Evolutionary conservation across 2,797 vertebrate species (phyloP).

Genomic region (Chaetodon trifasciatus): DNA sequence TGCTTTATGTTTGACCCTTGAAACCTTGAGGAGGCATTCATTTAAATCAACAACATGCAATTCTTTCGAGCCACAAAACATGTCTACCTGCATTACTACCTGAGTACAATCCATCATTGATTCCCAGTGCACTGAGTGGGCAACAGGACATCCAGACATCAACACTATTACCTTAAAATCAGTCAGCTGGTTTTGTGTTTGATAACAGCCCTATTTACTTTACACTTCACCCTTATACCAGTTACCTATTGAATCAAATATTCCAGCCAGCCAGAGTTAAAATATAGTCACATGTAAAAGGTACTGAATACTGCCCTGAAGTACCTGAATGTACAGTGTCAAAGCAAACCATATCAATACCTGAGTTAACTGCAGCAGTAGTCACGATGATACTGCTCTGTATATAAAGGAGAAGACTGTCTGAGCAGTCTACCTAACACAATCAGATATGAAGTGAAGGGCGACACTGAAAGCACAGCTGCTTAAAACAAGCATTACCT

Average conservation of each 20-base stretch:
- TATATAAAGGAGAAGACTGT: not conserved
- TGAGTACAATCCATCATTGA: not conserved
- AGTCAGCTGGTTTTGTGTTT: not conserved
- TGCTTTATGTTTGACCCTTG: no score
- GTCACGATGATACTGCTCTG: not conserved
- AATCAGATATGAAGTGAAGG: not conserved
- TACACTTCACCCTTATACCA: not conserved
- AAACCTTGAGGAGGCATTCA: no score
- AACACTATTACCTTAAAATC: not conserved
- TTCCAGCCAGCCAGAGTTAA: not conserved
- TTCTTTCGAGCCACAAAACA: not conserved
- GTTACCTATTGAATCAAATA: not conserved
- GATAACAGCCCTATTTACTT: not conserved
- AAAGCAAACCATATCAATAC: not conserved
- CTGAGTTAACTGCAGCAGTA: not conserved
- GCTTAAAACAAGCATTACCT: constrained; percentile 80
- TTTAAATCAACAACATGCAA: no score
- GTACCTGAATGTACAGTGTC: not conserved
- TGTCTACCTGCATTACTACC: not conserved
- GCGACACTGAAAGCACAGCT: not conserved
- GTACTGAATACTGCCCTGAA: not conserved
- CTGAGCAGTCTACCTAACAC: not conserved
- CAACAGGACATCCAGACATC: no score
- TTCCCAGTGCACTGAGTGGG: not conserved
- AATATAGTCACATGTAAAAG: not conserved